phyloP scores from a whole-genome alignment of 2,797 vertebrate species.

The Perodicticus potto region DNA sequence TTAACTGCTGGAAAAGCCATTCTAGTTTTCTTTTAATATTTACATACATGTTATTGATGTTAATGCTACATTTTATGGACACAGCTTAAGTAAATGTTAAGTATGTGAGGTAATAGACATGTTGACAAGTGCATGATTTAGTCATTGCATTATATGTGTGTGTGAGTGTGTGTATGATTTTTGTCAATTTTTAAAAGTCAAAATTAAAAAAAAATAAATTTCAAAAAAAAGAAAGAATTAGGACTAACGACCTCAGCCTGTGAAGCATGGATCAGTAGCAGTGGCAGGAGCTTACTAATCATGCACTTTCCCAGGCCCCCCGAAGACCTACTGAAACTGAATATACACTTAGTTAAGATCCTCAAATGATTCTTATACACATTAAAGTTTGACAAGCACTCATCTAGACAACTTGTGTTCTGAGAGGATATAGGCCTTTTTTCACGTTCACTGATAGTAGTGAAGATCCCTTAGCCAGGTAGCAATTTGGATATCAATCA shows the following conservation, averaged over 20 bases:
- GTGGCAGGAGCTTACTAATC: neutral
- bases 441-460: neutral
- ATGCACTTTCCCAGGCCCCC: neutral
- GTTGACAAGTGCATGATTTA: neutral
- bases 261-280: neutral
- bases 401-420: neutral
- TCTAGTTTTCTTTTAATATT: neutral
- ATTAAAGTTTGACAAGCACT: neutral
- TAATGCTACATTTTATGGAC: neutral
- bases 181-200: neutral
- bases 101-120: neutral
- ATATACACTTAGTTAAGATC: neutral
- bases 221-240: neutral
- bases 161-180: neutral
- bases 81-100: neutral
- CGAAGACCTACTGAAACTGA: neutral
- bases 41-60: neutral
- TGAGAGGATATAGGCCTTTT: neutral
- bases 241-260: neutral
- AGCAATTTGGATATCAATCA: slow-evolving; percentile 14
- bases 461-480: neutral
- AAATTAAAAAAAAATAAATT: neutral
- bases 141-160: neutral
- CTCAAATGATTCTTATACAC: neutral
- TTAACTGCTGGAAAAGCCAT: neutral